Evolutionary conservation across 2,888 invertebrate genomes (phyloP), one percentile per base, ranked within the genome.

Genomic region (Germaria angustata): DNA sequence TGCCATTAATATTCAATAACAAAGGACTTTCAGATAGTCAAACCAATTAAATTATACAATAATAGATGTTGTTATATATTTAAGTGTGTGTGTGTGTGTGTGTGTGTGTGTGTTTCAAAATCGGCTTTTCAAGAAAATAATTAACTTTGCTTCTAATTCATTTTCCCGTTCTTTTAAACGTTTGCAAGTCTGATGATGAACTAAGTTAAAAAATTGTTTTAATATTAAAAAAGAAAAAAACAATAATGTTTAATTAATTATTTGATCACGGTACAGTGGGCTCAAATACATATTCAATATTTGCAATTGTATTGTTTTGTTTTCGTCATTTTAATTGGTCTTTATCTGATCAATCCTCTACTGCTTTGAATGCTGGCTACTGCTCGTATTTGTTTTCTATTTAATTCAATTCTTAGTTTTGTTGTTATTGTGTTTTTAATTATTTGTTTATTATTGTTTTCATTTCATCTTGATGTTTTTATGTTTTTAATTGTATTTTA

Each of bases 261-360:
- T 82, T 82, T 82, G 71, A 82, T 82, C 79, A 71, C 55, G 39
- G 71, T 66, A 82, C 82, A 82, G 79, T 79, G 82, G 82, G 63
- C 17, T 66, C 49, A 13, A 57, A 41, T 36, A 51, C 15, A 39
- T 63, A 32, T 7, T 0, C 34, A 55, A 55, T 72, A 49, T 59
- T 65, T 49, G 4, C 6, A 28, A 28, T 3, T 24, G 2, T 51
- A 36, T 41, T n/a, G n/a, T 65, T 61, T 24, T 61, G 22, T 15
- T 28, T 72, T 57, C n/a, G 9, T 41, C 15, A 44, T 49, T 57
- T 51, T 20, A 59, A 51, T 46, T 65, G 8, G 22, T 39, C 5
- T 24, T 41, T 49, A 39, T 65, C 39, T 20, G 44, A 46, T 46
- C 17, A 55, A 55, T 24, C 53, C 61, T 32, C 57, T 32, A 41